Evolutionary conservation across 2,888 invertebrate species (phyloP).

Genomic region (Tuberolachnus salignus): DNA sequence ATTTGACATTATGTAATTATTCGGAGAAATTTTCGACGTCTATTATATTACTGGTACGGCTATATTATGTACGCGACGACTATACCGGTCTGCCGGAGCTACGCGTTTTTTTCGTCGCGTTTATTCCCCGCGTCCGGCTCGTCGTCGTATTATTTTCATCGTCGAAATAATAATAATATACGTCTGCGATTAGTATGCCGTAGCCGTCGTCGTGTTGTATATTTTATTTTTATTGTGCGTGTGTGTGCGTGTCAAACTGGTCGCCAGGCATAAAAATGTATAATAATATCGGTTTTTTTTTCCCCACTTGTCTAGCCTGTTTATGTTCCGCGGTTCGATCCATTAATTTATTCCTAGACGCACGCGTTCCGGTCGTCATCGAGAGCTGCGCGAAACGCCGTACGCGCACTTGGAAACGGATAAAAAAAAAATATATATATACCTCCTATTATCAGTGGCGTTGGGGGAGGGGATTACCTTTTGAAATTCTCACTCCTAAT

Average conservation of each 20-base stretch:
- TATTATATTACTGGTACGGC: background rate
- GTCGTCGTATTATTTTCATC: background rate
- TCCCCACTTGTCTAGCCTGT: slow-evolving; percentile 52
- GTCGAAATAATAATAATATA: background rate
- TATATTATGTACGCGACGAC: background rate
- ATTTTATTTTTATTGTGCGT: no score
- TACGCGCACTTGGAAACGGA: no score
- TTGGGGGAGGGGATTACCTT: no score
- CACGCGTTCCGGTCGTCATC: background rate
- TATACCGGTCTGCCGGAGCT: background rate
- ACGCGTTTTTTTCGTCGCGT: background rate
- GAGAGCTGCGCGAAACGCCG: no score
- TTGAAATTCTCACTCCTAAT: no score
- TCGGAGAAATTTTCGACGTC: slow-evolving; percentile 41
- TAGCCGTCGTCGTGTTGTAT: background rate
- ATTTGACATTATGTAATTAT: slow-evolving; percentile 18
- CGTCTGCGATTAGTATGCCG: slow-evolving; percentile 32
- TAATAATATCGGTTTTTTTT: background rate
- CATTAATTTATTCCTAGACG: slow-evolving; percentile 13
- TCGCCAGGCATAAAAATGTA: background rate
- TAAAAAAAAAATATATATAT: no score
- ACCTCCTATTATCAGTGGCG: no score
- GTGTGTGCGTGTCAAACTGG: slow-evolving; percentile 47
- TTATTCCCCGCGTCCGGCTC: background rate
- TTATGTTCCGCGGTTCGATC: slow-evolving; percentile 7